These are phyloP conservation scores for Pristionchus exspectatus DNA, from an alignment of 2,888 invertebrate species.

Conservation along the genomic window DNA sequence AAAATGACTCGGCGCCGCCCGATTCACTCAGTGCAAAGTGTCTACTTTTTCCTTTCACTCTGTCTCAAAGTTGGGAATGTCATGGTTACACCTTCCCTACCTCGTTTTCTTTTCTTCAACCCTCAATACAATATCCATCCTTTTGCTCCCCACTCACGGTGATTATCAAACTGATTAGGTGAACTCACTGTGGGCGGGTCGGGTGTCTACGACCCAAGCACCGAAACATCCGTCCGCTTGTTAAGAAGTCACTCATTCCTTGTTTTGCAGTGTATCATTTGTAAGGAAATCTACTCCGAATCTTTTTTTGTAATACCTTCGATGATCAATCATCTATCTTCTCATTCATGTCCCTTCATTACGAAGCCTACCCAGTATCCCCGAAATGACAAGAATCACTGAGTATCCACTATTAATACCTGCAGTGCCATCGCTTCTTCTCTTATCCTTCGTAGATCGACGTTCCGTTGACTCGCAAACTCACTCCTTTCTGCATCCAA, in stretches of 20 bases:
- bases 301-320: no score
- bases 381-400: no score
- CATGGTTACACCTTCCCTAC: slow-evolving; percentile 17
- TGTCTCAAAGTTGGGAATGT: background rate
- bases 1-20: background rate
- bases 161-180: no score
- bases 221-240: no score
- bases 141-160: background rate
- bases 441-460: slow-evolving; percentile 59
- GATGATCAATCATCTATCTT: no score
- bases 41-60: background rate
- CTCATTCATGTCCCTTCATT: no score
- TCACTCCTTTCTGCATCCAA: slow-evolving; percentile 63
- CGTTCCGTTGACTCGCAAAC: slow-evolving; percentile 64
- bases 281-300: no score
- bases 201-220: no score
- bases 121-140: background rate
- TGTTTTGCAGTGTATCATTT: no score
- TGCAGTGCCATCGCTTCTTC: slow-evolving; percentile 42
- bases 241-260: no score
- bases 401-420: slow-evolving; percentile 18
- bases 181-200: no score
- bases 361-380: no score
- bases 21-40: background rate
- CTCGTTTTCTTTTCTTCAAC: background rate